Evolutionary conservation across 1,140 invertebrate genomes (phyloP), one percentile per base, ranked within the genome.

Genomic region (Drosophila ananassae): DNA sequence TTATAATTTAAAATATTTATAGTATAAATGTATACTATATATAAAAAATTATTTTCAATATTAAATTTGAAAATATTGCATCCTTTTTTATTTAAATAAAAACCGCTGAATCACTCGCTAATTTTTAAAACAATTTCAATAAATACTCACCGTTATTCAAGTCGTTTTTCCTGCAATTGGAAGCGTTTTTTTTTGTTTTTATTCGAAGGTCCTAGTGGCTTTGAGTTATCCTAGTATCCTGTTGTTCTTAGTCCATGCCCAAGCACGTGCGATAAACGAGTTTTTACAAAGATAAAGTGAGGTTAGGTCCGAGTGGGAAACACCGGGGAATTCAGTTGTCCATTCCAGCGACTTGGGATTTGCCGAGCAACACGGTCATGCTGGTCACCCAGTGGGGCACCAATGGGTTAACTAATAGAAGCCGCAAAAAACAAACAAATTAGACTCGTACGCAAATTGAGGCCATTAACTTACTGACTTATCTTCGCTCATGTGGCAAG

Each of bases 391-490:
- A 32, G 24, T 68, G 64, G 63, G 51, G 41, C 62, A 66, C 62
- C 64, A 68, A 69, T 68, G 66, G 64, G 62, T 71, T 57, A 39
- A 69, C 67, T 71, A 50, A 48, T 48, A 32, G 44, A 10, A 57
- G 66, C 44, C 64, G 24, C 41, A 44, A 50, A 57, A 69, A 54
- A 64, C 67, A 71, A 71, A 71, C 52, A 71, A 69, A 71, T 71
- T 71, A 71, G 41, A 71, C 51, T 69, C 66, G 50, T 67, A 68
- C 67, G 53, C 67, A 71, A 48, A 68, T 69, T 39, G 66, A 39
- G 66, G 63, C 63, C 53, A 71, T 71, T 32, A 71, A 71, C 64
- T 71, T 69, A 69, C 63, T 71, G 67, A 71, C 67, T 71, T 71
- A 64, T 67, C 59, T 60, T 67, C 47, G 64, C 37, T 48, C 63